These are phyloP conservation scores for Thaumetopoea pityocampa DNA, from an alignment of 1,140 invertebrate species.

Conservation along the genomic window DNA sequence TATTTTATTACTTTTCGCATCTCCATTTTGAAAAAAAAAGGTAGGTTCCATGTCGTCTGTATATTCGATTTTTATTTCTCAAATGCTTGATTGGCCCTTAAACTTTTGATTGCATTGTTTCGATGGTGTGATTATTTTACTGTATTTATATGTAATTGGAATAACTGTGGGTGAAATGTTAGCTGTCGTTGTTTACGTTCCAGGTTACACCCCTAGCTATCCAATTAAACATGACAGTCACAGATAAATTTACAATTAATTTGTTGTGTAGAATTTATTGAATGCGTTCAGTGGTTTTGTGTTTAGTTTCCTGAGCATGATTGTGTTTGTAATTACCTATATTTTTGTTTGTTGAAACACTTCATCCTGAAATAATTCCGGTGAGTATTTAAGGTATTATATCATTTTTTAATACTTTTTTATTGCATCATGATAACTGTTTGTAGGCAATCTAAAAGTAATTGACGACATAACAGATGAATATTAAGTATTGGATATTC, in stretches of 20 bases:
- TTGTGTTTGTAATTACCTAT: constrained; percentile 38
- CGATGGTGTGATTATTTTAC: constrained; percentile 65
- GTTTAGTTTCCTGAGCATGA: constrained; percentile 58
- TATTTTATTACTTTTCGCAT: constrained; percentile 43
- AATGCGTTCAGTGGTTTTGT: constrained; percentile 48
- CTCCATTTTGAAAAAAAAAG: constrained; percentile 45
- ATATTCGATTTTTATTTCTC: constrained; percentile 43
- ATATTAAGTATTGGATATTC: constrained; percentile 24
- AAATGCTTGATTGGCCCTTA: constrained; percentile 54
- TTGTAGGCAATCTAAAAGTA: constrained; percentile 9
- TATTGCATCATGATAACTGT: no score
- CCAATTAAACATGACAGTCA: constrained; percentile 43
- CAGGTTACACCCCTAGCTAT: constrained; percentile 70
- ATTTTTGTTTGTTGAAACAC: constrained; percentile 24
- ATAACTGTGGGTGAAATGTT: constrained; percentile 60
- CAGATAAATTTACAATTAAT: constrained; percentile 73
- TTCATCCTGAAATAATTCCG: constrained; percentile 1
- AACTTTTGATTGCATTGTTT: constrained; percentile 47
- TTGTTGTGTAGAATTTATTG: constrained; percentile 39
- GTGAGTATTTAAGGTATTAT: constrained; percentile 24
- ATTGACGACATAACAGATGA: constrained; percentile 16
- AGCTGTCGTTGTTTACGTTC: constrained; percentile 71
- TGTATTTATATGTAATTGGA: constrained; percentile 46
- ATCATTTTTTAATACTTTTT: no score
- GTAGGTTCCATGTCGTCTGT: constrained; percentile 54